Percentiles rank a stretch among this genome's conserved stretches.
phyloP scores from a whole-genome alignment of 2,888 invertebrate species.

The Exocentrus adspersus region DNA sequence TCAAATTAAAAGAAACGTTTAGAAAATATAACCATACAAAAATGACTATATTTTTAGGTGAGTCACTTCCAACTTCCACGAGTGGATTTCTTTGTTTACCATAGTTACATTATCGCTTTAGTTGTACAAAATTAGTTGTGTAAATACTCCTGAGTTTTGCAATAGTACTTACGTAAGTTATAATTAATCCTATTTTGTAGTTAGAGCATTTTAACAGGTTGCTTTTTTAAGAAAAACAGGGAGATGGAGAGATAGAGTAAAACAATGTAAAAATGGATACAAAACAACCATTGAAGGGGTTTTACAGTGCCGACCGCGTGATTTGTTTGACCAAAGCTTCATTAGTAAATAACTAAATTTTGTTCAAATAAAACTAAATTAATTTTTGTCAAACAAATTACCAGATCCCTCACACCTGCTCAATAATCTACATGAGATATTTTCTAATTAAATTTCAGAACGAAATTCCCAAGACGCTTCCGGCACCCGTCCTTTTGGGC shows the following conservation, averaged over 20 bases:
- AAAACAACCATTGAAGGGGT: conserved; percentile 19
- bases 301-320: conserved; percentile 14
- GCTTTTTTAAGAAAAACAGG: conserved; percentile 49
- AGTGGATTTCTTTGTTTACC: too few relatives aligned
- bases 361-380: too few relatives aligned
- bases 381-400: conserved; percentile 18
- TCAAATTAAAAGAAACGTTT: too few relatives aligned
- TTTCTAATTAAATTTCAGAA: conserved; percentile 55
- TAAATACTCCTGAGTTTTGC: conserved; percentile 33
- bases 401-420: not conserved
- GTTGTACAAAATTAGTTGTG: conserved; percentile 32
- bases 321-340: conserved; percentile 30
- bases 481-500: conserved; percentile 68
- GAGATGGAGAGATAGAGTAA: conserved; percentile 62
- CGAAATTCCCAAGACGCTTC: conserved; percentile 62
- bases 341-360: not conserved
- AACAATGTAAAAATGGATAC: conserved; percentile 49
- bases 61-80: too few relatives aligned
- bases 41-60: too few relatives aligned
- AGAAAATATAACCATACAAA: too few relatives aligned
- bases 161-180: conserved; percentile 15
- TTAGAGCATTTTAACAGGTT: conserved; percentile 43
- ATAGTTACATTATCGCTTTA: too few relatives aligned
- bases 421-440: conserved; percentile 10
- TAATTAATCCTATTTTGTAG: conserved; percentile 30